phyloP scores from a whole-genome alignment of 2,113 vertebrate species.

The Nothoprocta perdicaria region DNA sequence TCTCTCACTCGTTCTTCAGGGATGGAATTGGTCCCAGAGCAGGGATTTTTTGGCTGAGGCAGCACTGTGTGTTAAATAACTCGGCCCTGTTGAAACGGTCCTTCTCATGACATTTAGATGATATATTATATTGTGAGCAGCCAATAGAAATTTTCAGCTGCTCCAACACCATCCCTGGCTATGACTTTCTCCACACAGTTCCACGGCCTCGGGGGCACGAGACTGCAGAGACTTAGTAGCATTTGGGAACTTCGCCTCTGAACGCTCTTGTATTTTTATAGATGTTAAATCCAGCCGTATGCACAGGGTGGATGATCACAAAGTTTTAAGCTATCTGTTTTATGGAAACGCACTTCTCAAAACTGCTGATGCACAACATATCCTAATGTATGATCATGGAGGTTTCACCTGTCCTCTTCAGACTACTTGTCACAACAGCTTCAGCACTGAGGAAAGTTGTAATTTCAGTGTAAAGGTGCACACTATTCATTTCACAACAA shows the following conservation, averaged over 20 bases:
- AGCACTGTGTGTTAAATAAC: constrained; percentile 52
- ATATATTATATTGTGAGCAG: background rate
- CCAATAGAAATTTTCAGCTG: constrained; percentile 20
- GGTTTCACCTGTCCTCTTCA: background rate
- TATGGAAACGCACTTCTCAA: background rate
- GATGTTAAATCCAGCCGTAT: constrained; percentile 1
- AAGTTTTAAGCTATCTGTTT: background rate
- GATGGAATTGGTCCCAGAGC: constrained; percentile 28
- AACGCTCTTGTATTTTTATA: constrained; percentile 22
- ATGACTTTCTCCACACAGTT: background rate
- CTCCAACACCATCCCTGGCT: background rate
- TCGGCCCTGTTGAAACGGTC: background rate
- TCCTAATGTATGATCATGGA: background rate
- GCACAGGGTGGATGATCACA: background rate
- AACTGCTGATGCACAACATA: background rate
- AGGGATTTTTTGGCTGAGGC: constrained; percentile 46
- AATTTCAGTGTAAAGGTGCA: background rate
- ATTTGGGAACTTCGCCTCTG: constrained; percentile 33
- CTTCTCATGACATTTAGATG: constrained; percentile 59
- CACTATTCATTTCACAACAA: background rate
- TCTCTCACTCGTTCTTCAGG: background rate
- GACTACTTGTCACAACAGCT: background rate
- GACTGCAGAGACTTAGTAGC: background rate
- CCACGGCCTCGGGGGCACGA: background rate
- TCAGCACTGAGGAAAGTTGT: background rate